Evolutionary conservation across 1,140 invertebrate species (phyloP).

Genomic region (Apolygus lucorum): DNA sequence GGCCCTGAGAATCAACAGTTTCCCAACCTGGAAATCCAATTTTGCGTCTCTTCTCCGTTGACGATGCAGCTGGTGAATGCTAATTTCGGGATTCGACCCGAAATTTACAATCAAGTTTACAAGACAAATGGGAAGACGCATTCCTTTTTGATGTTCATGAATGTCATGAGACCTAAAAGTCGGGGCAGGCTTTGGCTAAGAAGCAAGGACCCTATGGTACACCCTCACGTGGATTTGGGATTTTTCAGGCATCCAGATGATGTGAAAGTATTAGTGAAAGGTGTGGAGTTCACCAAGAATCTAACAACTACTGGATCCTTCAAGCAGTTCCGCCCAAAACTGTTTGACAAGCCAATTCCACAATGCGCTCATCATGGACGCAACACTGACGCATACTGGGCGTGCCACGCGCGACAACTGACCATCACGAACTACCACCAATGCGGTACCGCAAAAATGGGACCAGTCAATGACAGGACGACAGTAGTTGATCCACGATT

Average conservation of each 20-base stretch:
- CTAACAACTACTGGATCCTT: slow-evolving; percentile 36
- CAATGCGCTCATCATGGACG: slow-evolving; percentile 47
- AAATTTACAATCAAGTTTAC: slow-evolving; percentile 39
- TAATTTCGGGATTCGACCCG: slow-evolving; percentile 39
- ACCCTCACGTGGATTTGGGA: slow-evolving; percentile 72
- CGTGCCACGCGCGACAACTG: slow-evolving; percentile 49
- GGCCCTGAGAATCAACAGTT: slow-evolving; percentile 48
- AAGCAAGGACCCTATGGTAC: slow-evolving; percentile 51
- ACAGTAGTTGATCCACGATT: slow-evolving; percentile 52
- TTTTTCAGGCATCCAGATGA: slow-evolving; percentile 53
- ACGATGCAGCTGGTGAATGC: slow-evolving; percentile 33
- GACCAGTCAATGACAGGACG: slow-evolving; percentile 42
- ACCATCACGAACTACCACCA: slow-evolving; percentile 48
- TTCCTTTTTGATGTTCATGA: slow-evolving; percentile 36
- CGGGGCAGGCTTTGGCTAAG: slow-evolving; percentile 49
- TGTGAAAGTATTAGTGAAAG: slow-evolving; percentile 37
- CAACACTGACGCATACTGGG: slow-evolving; percentile 60
- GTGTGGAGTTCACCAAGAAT: slow-evolving; percentile 34
- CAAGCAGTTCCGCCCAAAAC: slow-evolving; percentile 42
- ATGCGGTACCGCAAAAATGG: slow-evolving; percentile 55
- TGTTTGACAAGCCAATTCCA: slow-evolving; percentile 53
- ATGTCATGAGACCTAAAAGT: slow-evolving; percentile 48
- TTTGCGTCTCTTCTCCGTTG: slow-evolving; percentile 26
- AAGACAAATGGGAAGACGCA: slow-evolving; percentile 38
- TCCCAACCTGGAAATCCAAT: slow-evolving; percentile 41